Conservation (phyloP, 1,140 invertebrate genomes). For the Drosophila lowei region DNA sequence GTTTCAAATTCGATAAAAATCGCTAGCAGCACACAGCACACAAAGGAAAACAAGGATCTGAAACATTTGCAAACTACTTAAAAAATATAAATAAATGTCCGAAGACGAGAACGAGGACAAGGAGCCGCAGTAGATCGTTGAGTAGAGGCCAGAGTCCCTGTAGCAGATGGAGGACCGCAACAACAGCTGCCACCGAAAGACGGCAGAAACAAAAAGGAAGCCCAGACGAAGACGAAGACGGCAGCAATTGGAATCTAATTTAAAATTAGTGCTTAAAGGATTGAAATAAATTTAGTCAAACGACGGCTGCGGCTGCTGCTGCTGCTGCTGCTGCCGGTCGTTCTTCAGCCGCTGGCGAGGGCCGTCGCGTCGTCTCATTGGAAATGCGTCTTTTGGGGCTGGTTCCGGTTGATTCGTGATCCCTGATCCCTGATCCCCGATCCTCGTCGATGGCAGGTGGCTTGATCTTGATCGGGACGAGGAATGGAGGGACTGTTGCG, state of each 20-base stretch:
- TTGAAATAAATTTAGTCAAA: constrained; percentile 79
- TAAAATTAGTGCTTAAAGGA: constrained; percentile 81
- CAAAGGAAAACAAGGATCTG: constrained; percentile 24
- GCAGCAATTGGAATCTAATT: constrained; percentile 77
- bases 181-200: constrained; percentile 62
- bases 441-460: constrained; percentile 57
- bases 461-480: constrained; percentile 56
- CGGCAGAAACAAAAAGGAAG: constrained; percentile 5
- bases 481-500: neutral
- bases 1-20: constrained; percentile 66
- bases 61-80: constrained; percentile 50
- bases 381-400: constrained; percentile 59
- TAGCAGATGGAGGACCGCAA: constrained; percentile 66
- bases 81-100: constrained; percentile 40
- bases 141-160: constrained; percentile 7
- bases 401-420: constrained; percentile 55
- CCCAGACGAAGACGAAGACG: constrained; percentile 9
- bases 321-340: constrained; percentile 8
- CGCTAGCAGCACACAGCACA: constrained; percentile 35
- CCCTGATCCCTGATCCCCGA: no score
- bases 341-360: constrained; percentile 7
- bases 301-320: constrained; percentile 47
- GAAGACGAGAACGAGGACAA: constrained; percentile 16
- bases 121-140: constrained; percentile 5
- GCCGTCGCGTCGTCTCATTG: constrained; percentile 49